These are phyloP conservation scores for Drosophila nasuta DNA, from an alignment of 1,140 invertebrate species.

Conservation along the genomic window DNA sequence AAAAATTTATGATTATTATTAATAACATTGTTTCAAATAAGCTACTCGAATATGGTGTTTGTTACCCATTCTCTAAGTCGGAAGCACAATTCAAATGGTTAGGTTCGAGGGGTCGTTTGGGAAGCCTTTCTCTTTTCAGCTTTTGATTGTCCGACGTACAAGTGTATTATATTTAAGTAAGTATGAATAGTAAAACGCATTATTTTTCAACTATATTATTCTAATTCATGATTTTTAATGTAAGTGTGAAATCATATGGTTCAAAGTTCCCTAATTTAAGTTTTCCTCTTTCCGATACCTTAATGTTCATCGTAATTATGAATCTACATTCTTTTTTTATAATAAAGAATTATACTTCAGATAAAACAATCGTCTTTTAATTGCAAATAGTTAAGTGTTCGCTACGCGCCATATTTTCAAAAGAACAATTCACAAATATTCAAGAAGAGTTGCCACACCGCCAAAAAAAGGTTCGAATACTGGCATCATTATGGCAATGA, in stretches of 20 bases:
- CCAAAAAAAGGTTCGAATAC: not conserved
- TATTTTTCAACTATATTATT: not conserved
- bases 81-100: constrained; percentile 79
- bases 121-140: constrained; percentile 18
- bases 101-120: constrained; percentile 37
- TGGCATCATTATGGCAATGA: not conserved
- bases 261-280: too few species aligned
- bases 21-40: constrained; percentile 55
- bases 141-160: not conserved
- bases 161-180: constrained; percentile 6
- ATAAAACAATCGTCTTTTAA: not conserved
- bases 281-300: too few species aligned
- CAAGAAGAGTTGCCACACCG: constrained; percentile 11
- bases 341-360: not conserved
- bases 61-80: constrained; percentile 36
- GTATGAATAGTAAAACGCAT: not conserved
- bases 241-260: too few species aligned
- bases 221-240: not conserved
- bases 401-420: constrained; percentile 3
- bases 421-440: not conserved
- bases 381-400: not conserved
- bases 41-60: not conserved
- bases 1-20: constrained; percentile 80
- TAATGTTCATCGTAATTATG: too few species aligned
- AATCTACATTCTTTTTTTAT: too few species aligned